Percentiles rank a stretch among this genome's conserved stretches.
Evolutionary conservation across 2,797 vertebrate species (phyloP).

Genomic region (Esox masquinongy): DNA sequence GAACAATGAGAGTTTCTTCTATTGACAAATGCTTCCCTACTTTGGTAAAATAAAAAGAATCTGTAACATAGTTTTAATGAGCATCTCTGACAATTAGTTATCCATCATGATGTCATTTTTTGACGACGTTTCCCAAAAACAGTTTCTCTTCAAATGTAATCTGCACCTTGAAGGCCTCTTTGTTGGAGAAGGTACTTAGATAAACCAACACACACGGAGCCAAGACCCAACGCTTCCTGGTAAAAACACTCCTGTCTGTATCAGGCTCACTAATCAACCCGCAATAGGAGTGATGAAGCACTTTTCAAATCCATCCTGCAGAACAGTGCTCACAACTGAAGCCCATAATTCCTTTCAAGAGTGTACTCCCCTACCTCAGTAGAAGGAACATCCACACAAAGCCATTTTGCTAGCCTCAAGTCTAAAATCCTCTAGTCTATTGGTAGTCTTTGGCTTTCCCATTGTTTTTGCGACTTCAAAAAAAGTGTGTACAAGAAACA

Average conservation of each 20-base stretch:
- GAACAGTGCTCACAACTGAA: constrained; percentile 55
- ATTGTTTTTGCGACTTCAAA: constrained; percentile 38
- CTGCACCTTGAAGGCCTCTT: constrained; percentile 76
- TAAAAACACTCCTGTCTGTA: constrained; percentile 54
- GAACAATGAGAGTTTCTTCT: constrained; percentile 53
- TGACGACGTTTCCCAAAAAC: constrained; percentile 38
- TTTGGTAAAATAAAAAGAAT: constrained; percentile 58
- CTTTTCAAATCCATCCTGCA: constrained; percentile 48
- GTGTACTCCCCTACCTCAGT: constrained; percentile 35
- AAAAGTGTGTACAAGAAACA: constrained; percentile 67
- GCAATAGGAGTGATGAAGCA: constrained; percentile 44
- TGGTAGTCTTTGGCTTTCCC: constrained; percentile 71
- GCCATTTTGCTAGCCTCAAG: constrained; percentile 49
- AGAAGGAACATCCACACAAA: constrained; percentile 56
- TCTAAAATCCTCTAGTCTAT: constrained; percentile 54
- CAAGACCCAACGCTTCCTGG: constrained; percentile 34
- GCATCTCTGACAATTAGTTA: constrained; percentile 65
- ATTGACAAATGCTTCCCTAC: constrained; percentile 58
- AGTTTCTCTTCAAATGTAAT: constrained; percentile 47
- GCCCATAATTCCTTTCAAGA: constrained; percentile 44
- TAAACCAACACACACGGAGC: constrained; percentile 54
- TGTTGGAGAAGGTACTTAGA: constrained; percentile 63
- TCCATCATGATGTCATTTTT: constrained; percentile 51
- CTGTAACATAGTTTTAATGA: constrained; percentile 48
- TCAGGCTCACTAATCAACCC: constrained; percentile 47